Base-by-base conservation (phyloP, 1,140 invertebrate species). In the Mycetomoellerius zeteki region DNA sequence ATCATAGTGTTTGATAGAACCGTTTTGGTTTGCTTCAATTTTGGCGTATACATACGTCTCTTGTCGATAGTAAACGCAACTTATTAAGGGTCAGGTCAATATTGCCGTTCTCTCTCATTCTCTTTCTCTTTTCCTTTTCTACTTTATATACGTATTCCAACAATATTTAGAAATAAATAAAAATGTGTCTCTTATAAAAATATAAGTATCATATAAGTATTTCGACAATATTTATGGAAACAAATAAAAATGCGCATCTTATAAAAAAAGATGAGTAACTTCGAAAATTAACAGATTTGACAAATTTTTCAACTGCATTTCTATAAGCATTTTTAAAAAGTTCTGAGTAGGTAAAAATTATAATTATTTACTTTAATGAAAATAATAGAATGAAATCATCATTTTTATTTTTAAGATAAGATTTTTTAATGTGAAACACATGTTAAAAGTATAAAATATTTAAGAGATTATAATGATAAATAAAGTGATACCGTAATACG, bases 1-100 rank as follows among this genome's bases (percentile, higher is more conserved):
- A 43, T 2, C 54, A 21, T 50, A 71, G 16, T 56, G 47, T 73
- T 84, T 73, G 80, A 73, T 73, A 60, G 52, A 82, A 43, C 77
- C 56, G 50, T 81, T 81, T 72, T 50, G 80, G 67, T 73, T 71
- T 69, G 77, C 69, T 50, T 71, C 80, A 50, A 84, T 84, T 84
- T 84, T 73, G 7, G 16, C 58, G 3, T 50, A 60, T 24, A 19
- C 24, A 24, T 47, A 47, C 72, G 24, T 84, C 67, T 69, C 80
- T 72, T 84, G 69, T 21, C 19, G 80, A 12, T 71, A 33, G 43
- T 84, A 73, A 84, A 71, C 37, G 24, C 24, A 3, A 30, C 67
- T 30, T 73, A 73, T 82, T 67, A 84, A 84, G n/a, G 54, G 4
- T 84, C 12, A 50, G 52, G 19, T 72, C 69, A 60, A 60, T 73